Conservation (phyloP, 35 echinoderm and acorn worm genomes). For the Strongylocentrotus purpuratus region DNA sequence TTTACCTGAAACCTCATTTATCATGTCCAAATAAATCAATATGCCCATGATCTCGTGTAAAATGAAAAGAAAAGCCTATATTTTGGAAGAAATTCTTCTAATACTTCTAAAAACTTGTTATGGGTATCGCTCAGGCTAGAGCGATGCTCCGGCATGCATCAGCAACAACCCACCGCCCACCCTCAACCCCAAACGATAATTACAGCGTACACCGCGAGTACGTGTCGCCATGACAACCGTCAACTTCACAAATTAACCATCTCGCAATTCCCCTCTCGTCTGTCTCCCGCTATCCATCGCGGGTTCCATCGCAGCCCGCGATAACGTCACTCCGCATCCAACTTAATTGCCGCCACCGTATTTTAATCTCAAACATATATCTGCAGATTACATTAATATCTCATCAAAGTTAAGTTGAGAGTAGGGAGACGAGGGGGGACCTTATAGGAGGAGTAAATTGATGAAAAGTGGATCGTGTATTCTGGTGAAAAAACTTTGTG, state of each 20-base stretch:
- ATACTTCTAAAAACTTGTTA: neutral
- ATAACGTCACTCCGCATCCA: slow-evolving; percentile 38
- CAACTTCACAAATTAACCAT: neutral
- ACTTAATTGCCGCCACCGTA: slow-evolving; percentile 5
- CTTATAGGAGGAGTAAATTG: neutral
- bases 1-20: no score
- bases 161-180: slow-evolving; percentile 17
- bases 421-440: neutral
- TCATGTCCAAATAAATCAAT: no score
- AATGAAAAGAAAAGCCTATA: no score
- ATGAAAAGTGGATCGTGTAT: neutral
- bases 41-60: no score
- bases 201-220: slow-evolving; percentile 8
- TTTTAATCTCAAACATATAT: slow-evolving; percentile 34
- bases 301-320: slow-evolving; percentile 11
- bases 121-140: neutral
- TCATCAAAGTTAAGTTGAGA: neutral
- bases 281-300: slow-evolving; percentile 21
- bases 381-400: slow-evolving; percentile 13
- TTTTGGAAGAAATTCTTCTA: no score
- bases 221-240: slow-evolving; percentile 28
- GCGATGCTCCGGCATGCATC: neutral
- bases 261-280: neutral
- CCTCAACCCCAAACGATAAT: neutral
- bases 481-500: neutral